Percentiles rank a stretch among this genome's conserved stretches.
Conservation (phyloP, 2,797 vertebrate species). For the Schizopygopsis pylzovi region DNA sequence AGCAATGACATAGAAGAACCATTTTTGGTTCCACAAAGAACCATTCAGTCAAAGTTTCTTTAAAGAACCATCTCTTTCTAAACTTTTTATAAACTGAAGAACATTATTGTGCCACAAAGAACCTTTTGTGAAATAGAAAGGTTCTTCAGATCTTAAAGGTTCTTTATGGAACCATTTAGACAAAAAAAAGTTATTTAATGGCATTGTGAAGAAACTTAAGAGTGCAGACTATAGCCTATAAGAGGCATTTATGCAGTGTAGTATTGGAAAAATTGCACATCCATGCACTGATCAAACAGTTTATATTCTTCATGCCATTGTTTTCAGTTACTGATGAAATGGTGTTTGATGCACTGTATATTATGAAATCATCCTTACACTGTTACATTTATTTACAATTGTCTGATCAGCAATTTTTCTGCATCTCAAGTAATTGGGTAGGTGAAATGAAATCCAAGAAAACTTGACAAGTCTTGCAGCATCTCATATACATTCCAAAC, state of each 20-base stretch:
- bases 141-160: too few relatives aligned
- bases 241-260: neutral
- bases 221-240: neutral
- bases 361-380: neutral
- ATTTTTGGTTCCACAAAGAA: too few relatives aligned
- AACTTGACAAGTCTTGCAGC: neutral
- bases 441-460: neutral
- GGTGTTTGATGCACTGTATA: neutral
- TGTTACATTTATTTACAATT: neutral
- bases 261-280: neutral
- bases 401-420: neutral
- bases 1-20: too few relatives aligned
- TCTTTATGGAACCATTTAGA: too few relatives aligned
- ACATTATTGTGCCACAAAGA: too few relatives aligned
- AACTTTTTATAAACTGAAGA: too few relatives aligned
- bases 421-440: neutral
- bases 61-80: too few relatives aligned
- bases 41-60: too few relatives aligned
- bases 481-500: neutral
- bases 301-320: neutral
- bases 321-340: neutral
- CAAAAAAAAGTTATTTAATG: too few relatives aligned
- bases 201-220: too few relatives aligned
- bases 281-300: neutral
- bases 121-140: too few relatives aligned